phyloP scores from a whole-genome alignment of 2,888 invertebrate species.

The Volucella bombylans region DNA sequence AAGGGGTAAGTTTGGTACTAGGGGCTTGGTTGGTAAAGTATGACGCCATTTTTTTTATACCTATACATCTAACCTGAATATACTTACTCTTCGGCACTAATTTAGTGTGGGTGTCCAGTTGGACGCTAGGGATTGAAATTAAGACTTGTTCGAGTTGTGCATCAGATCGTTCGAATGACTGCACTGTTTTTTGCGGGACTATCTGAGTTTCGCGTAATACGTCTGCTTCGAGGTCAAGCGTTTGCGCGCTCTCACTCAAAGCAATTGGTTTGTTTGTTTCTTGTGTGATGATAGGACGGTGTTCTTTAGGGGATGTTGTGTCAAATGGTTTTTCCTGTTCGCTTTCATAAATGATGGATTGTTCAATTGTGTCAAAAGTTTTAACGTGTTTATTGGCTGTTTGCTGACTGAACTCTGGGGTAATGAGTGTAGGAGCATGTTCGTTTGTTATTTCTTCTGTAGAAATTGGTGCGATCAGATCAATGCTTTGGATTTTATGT shows the following conservation, averaged over 20 bases:
- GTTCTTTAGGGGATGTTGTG: slow-evolving; percentile 52
- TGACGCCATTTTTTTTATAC: slow-evolving; percentile 79
- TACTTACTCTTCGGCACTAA: slow-evolving; percentile 76
- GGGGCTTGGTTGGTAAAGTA: slow-evolving; percentile 77
- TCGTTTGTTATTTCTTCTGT: slow-evolving; percentile 64
- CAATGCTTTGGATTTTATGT: slow-evolving; percentile 62
- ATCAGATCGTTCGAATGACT: slow-evolving; percentile 16
- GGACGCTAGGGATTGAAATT: slow-evolving; percentile 48
- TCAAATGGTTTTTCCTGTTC: slow-evolving; percentile 64
- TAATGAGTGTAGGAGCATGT: slow-evolving; percentile 56
- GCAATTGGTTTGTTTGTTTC: slow-evolving; percentile 64
- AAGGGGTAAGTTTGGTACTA: slow-evolving; percentile 76
- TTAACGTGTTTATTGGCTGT: slow-evolving; percentile 61
- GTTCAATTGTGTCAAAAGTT: slow-evolving; percentile 59
- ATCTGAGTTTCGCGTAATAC: slow-evolving; percentile 31
- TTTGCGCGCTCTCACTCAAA: slow-evolving; percentile 50
- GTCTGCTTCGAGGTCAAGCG: slow-evolving; percentile 58
- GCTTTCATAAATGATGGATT: slow-evolving; percentile 62
- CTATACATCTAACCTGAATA: slow-evolving; percentile 71
- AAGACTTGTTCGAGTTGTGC: slow-evolving; percentile 43
- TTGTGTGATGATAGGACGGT: slow-evolving; percentile 44
- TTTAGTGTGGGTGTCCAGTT: slow-evolving; percentile 54
- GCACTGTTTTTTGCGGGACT: slow-evolving; percentile 14
- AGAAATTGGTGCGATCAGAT: slow-evolving; percentile 61
- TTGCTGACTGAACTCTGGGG: slow-evolving; percentile 28